Percentiles rank a stretch among this genome's conserved stretches.
These are phyloP conservation scores for Gymnopithys bicolor DNA, from an alignment of 2,797 vertebrate species.

Conservation along the genomic window DNA sequence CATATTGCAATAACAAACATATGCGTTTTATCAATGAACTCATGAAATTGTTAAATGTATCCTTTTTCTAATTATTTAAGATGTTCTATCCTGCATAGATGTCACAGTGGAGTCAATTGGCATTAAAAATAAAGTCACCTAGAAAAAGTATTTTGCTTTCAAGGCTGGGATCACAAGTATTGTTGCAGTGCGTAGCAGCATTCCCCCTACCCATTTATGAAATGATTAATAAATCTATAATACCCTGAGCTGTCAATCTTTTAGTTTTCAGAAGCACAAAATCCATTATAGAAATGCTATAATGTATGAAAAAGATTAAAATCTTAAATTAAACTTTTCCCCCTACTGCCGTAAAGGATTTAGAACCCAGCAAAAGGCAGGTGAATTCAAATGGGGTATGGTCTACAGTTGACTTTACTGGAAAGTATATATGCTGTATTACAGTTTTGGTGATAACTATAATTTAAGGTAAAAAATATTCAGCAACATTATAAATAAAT, in stretches of 20 bases:
- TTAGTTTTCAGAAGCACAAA: constrained; percentile 76
- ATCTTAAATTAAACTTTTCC: constrained; percentile 79
- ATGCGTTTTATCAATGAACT: neutral
- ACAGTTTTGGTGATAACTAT: constrained; percentile 71
- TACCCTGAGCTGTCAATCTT: constrained; percentile 76
- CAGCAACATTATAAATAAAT: constrained; percentile 51
- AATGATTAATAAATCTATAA: constrained; percentile 77
- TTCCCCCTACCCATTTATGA: constrained; percentile 66
- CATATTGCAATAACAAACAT: neutral
- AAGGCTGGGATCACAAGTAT: neutral
- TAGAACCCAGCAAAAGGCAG: constrained; percentile 69
- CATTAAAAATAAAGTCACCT: constrained; percentile 53
- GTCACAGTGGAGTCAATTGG: neutral
- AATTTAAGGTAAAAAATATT: constrained; percentile 61
- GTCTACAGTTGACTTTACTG: constrained; percentile 72
- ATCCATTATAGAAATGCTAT: constrained; percentile 76
- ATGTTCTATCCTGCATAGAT: neutral
- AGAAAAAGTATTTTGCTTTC: constrained; percentile 44
- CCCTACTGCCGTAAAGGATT: constrained; percentile 74
- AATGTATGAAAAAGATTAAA: constrained; percentile 80
- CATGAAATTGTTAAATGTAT: neutral
- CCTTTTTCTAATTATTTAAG: constrained; percentile 25
- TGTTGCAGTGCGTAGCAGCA: constrained; percentile 10
- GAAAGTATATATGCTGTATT: constrained; percentile 58
- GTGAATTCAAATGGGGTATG: constrained; percentile 66